Conservation (phyloP, 2,888 invertebrate species). For the Phasia obesa region DNA sequence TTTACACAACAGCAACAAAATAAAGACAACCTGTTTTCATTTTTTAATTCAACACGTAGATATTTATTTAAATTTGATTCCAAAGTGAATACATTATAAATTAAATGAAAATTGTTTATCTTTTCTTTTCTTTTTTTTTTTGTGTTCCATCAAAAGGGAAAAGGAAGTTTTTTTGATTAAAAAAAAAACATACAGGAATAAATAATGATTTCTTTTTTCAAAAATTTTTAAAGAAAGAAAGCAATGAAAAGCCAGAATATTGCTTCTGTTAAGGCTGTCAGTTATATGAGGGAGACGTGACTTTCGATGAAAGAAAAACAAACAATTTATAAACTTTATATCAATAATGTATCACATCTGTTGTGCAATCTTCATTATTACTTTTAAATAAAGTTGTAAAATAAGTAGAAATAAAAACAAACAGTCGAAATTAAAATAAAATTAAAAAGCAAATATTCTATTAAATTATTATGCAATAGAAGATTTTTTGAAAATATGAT, state of each 20-base stretch:
- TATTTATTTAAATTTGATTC: slow-evolving; percentile 55
- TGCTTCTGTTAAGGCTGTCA: slow-evolving; percentile 13
- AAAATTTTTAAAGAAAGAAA: neutral
- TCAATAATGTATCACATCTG: slow-evolving; percentile 24
- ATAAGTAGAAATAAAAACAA: too few relatives aligned
- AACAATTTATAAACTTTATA: slow-evolving; percentile 38
- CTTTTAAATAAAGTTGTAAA: too few relatives aligned
- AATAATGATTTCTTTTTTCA: slow-evolving; percentile 50
- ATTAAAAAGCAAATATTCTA: too few relatives aligned
- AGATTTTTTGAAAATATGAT: too few relatives aligned
- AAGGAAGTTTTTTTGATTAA: neutral
- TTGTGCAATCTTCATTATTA: slow-evolving; percentile 12
- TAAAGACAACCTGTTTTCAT: slow-evolving; percentile 21
- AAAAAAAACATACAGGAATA: slow-evolving; percentile 47
- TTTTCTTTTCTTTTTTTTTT: neutral
- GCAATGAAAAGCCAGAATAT: slow-evolving; percentile 16
- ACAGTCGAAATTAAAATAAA: too few relatives aligned
- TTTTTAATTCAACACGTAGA: slow-evolving; percentile 55
- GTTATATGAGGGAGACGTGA: slow-evolving; percentile 41
- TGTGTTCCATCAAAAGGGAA: neutral
- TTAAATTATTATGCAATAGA: too few relatives aligned
- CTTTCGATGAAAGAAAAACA: slow-evolving; percentile 7
- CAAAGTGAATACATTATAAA: slow-evolving; percentile 55
- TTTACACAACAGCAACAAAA: slow-evolving; percentile 16
- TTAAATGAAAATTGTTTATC: slow-evolving; percentile 53